Base-by-base conservation (phyloP, 2,113 vertebrate species). In the Passer montanus region DNA sequence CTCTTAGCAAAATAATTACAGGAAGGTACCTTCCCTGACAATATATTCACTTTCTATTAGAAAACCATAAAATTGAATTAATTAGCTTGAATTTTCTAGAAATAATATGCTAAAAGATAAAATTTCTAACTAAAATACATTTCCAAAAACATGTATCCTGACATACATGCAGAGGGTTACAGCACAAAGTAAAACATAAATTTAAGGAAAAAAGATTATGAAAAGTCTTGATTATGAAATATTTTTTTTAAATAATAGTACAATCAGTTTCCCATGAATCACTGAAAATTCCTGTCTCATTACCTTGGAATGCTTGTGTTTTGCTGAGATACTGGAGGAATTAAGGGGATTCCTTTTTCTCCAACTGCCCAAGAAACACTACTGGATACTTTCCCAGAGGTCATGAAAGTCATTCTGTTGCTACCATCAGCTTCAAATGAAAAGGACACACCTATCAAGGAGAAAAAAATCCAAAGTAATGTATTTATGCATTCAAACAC, bases 361-460 rank as follows among this genome's bases (percentile, higher is more conserved):
- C 98, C 98, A 23, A 98, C 50, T 7, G 98, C 99, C 99, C 99
- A 99, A 2, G 99, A 98, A 49, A 99, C 99, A 50, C 98, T 98
- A 95, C 97, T 99, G 13, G 98, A 98, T 87, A 99, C 94, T 79
- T 99, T 99, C 43, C 99, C 99, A 7, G 99, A 99, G n/a, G 99
- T 99, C 98, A 99, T 96, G 89, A 99, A 98, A 82, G 91, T 98
- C 87, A 98, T 97, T 67, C 96, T 98, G 92, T 99, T 99, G 79
- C 98, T 98, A 26, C 99, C 99, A 35, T 99, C 99, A 24, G 98
- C 98, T 97, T 98, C 98, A 83, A 99, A 99, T 31, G 99, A 99
- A 96, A 99, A 98, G 6, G 99, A 98, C 23, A 99, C 98, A 56
- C 98, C 99, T 99, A 94, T 55, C 23, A 52, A 53, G 55, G 41